These are phyloP conservation scores for Mya arenaria DNA, from an alignment of 1,140 invertebrate genomes.

Conservation along the genomic window DNA sequence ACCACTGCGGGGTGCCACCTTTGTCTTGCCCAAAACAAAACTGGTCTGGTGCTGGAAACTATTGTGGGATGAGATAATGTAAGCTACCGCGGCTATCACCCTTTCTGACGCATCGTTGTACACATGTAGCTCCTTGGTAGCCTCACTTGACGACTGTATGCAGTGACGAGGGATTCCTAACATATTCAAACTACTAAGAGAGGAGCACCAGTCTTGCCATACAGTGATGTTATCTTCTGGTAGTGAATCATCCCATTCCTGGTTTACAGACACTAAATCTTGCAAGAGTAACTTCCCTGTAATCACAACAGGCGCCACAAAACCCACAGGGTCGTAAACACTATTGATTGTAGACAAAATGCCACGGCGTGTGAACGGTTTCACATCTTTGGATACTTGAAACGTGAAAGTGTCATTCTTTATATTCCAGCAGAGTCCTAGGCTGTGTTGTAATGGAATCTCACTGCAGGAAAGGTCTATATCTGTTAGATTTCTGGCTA, in stretches of 20 bases:
- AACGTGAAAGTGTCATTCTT: slow-evolving; percentile 35
- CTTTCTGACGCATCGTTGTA: slow-evolving; percentile 55
- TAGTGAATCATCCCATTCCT: slow-evolving; percentile 57
- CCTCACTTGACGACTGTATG: slow-evolving; percentile 69
- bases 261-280: not conserved
- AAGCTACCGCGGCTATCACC: slow-evolving; percentile 51
- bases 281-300: slow-evolving; percentile 55
- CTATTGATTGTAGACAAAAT: slow-evolving; percentile 31
- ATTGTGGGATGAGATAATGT: not conserved
- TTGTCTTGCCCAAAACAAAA: slow-evolving; percentile 53
- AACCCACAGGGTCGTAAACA: slow-evolving; percentile 52
- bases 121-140: slow-evolving; percentile 63
- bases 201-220: slow-evolving; percentile 52
- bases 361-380: slow-evolving; percentile 56
- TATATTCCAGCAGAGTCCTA: slow-evolving; percentile 54
- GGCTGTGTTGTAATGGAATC: slow-evolving; percentile 41
- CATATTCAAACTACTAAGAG: not conserved
- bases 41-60: not conserved
- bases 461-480: slow-evolving; percentile 18
- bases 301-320: slow-evolving; percentile 55
- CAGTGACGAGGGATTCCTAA: slow-evolving; percentile 39
- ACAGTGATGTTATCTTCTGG: not conserved
- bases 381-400: slow-evolving; percentile 15
- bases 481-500: slow-evolving; percentile 29
- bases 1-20: slow-evolving; percentile 27